Conservation (phyloP, 2,888 invertebrate genomes). For the Sminthurides aquaticus region DNA sequence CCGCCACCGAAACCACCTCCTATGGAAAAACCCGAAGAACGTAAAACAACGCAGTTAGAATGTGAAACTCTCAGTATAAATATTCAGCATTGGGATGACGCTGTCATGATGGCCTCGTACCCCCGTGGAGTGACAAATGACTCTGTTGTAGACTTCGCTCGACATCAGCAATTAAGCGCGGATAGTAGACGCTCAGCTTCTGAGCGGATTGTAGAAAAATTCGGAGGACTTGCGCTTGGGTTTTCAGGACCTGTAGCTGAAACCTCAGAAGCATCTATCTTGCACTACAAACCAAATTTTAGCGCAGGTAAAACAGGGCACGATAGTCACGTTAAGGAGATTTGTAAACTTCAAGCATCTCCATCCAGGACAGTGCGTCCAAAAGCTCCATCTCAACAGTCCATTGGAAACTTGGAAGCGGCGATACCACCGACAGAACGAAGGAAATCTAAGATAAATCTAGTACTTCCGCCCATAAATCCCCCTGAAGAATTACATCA, state of each 20-base stretch:
- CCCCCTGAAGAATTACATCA: background rate
- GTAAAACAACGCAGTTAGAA: background rate
- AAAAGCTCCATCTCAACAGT: background rate
- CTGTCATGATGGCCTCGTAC: background rate
- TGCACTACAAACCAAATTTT: background rate
- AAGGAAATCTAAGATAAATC: no score
- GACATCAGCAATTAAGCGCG: background rate
- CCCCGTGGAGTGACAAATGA: background rate
- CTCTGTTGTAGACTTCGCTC: no score
- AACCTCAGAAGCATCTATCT: background rate
- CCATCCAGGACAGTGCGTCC: background rate
- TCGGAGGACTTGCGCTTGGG: slow-evolving; percentile 6
- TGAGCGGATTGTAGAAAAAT: slow-evolving; percentile 13
- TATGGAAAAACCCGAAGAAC: background rate
- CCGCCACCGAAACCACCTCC: background rate
- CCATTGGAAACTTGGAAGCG: background rate
- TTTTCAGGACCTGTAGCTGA: background rate
- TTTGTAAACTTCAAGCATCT: background rate
- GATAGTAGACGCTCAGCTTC: background rate
- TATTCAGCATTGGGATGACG: background rate
- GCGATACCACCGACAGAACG: background rate
- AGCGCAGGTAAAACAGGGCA: background rate
- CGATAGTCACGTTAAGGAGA: background rate
- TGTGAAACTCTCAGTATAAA: background rate
- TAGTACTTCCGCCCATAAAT: no score